Evolutionary conservation across 1,140 invertebrate species (phyloP).

Genomic region (Spodoptera litura): DNA sequence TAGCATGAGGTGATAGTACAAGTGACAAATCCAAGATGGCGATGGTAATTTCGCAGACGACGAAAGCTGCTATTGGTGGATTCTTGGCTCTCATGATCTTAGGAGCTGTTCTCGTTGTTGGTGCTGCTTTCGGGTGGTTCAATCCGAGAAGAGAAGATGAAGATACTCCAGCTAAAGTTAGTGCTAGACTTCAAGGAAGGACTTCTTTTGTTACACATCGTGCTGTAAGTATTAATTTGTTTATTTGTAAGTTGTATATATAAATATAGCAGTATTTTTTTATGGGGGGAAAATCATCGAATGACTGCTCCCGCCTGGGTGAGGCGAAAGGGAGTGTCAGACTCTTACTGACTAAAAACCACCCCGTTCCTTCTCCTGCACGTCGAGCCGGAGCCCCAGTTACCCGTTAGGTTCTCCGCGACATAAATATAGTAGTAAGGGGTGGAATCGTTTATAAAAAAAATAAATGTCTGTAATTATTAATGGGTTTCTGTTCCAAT

Average conservation of each 20-base stretch:
- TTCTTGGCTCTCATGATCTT: constrained; percentile 80
- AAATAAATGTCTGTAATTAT: too few relatives aligned
- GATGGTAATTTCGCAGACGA: constrained; percentile 83
- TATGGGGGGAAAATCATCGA: too few relatives aligned
- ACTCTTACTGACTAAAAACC: too few relatives aligned
- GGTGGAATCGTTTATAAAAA: too few relatives aligned
- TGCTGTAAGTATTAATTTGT: constrained; percentile 68
- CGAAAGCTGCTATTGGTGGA: constrained; percentile 80
- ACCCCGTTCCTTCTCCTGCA: too few relatives aligned
- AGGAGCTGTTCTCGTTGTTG: constrained; percentile 80
- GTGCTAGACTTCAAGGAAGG: constrained; percentile 79
- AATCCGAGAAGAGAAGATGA: constrained; percentile 80
- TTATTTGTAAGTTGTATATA: neutral
- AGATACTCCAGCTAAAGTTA: constrained; percentile 80
- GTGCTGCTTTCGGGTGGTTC: constrained; percentile 81
- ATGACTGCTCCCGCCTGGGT: too few relatives aligned
- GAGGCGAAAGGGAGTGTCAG: too few relatives aligned
- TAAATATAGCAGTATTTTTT: too few relatives aligned
- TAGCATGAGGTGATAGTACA: constrained; percentile 69
- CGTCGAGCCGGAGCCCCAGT: too few relatives aligned
- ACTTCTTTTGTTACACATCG: constrained; percentile 82
- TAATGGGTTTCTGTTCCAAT: too few relatives aligned
- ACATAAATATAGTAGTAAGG: too few relatives aligned
- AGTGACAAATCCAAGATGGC: constrained; percentile 74
- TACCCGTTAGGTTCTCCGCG: too few relatives aligned